Percentiles rank a stretch among this genome's conserved stretches.
These are phyloP conservation scores for Myopa testacea DNA, from an alignment of 2,888 invertebrate species.

Conservation along the genomic window DNA sequence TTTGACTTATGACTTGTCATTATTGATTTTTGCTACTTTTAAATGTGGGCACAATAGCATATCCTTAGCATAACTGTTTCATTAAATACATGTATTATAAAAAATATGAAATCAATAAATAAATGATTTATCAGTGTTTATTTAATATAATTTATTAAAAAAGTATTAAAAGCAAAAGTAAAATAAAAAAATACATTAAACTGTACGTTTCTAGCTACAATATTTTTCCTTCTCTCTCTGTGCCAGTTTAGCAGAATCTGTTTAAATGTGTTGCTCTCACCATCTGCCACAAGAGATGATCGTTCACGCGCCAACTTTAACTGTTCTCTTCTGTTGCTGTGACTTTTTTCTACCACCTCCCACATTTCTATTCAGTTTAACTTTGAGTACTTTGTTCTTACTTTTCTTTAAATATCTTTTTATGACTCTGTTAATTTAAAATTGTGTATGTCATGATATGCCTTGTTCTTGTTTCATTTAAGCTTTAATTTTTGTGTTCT, in stretches of 20 bases:
- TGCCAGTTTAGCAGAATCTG: conserved; percentile 58
- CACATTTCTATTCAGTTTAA: conserved; percentile 5
- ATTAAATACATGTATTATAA: neutral
- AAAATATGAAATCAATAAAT: neutral
- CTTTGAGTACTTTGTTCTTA: neutral
- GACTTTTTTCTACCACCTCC: conserved; percentile 24
- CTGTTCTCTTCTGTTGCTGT: conserved; percentile 41
- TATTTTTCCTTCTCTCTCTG: conserved; percentile 44
- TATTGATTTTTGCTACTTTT: conserved; percentile 13
- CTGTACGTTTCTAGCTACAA: neutral
- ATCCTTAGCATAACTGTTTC: neutral
- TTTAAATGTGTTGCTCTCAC: conserved; percentile 60
- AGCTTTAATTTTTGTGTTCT: no score
- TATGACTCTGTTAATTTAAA: no score
- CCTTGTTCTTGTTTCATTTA: no score
- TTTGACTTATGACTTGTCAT: neutral
- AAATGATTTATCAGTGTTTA: neutral
- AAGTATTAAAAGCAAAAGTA: no score
- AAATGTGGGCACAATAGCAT: neutral
- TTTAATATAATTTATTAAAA: neutral
- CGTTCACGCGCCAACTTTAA: conserved; percentile 37
- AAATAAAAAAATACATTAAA: neutral
- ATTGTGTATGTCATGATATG: no score
- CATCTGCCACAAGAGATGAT: conserved; percentile 41
- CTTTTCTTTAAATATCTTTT: neutral